Percentiles rank a stretch among this genome's conserved stretches.
Evolutionary conservation across 2,797 vertebrate genomes (phyloP).

Genomic region (Arnoldichthys spilopterus): DNA sequence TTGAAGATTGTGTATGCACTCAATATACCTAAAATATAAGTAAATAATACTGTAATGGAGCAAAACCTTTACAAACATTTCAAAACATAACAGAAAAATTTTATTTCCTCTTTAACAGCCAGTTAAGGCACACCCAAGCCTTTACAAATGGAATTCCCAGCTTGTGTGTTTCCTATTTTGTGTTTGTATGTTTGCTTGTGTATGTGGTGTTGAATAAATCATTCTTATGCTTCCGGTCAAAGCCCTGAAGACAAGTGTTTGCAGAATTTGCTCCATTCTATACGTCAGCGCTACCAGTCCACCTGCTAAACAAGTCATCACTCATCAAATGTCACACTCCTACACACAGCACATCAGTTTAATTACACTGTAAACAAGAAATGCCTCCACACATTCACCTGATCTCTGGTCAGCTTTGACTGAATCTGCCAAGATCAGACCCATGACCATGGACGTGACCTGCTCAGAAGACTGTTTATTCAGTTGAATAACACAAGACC

Average conservation of each 20-base stretch:
- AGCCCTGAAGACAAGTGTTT: neutral
- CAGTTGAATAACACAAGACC: constrained; percentile 24
- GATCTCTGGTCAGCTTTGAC: constrained; percentile 12
- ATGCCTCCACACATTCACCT: neutral
- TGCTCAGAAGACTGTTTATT: constrained; percentile 21
- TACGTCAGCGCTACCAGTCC: neutral
- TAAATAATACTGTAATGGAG: no score
- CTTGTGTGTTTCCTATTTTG: constrained; percentile 15
- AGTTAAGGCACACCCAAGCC: neutral
- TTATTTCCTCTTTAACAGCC: neutral
- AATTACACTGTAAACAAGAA: constrained; percentile 22
- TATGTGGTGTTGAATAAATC: constrained; percentile 29
- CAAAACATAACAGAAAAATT: no score
- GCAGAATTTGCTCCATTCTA: constrained; percentile 1
- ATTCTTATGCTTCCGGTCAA: neutral
- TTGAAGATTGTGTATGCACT: neutral
- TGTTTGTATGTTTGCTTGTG: constrained; percentile 17
- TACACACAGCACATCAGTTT: constrained; percentile 13
- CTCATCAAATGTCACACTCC: neutral
- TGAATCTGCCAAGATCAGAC: neutral
- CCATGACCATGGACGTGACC: neutral
- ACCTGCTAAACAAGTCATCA: constrained; percentile 36
- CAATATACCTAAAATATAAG: no score
- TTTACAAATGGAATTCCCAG: neutral
- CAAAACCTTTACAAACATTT: neutral